phyloP scores from a whole-genome alignment of 2,888 invertebrate species.

The Dynastes tityus region DNA sequence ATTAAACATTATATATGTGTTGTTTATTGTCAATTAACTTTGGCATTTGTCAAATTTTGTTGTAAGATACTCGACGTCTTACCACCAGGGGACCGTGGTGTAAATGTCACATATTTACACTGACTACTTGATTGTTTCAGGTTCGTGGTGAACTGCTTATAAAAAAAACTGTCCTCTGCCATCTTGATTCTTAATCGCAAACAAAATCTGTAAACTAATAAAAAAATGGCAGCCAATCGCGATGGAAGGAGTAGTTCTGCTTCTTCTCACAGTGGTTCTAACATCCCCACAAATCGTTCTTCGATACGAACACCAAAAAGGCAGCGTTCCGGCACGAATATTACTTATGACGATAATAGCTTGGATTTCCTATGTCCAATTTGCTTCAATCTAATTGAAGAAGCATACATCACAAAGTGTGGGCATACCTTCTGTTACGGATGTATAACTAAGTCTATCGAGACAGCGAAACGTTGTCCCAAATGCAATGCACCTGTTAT shows the following conservation, averaged over 20 bases:
- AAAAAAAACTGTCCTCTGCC: conserved; percentile 31
- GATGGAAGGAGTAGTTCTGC: conserved; percentile 71
- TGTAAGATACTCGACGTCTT: background rate
- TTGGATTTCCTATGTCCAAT: conserved; percentile 63
- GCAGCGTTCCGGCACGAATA: conserved; percentile 71
- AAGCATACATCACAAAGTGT: conserved; percentile 92
- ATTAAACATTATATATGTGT: too few relatives aligned
- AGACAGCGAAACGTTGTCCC: conserved; percentile 82
- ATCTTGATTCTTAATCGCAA: background rate
- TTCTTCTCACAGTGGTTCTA: conserved; percentile 69
- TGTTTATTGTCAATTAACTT: background rate
- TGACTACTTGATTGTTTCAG: conserved; percentile 72
- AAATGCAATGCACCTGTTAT: conserved; percentile 85
- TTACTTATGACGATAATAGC: conserved; percentile 73
- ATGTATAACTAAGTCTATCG: conserved; percentile 82
- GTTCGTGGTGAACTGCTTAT: conserved; percentile 66
- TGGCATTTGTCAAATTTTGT: background rate
- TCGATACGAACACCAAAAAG: conserved; percentile 72
- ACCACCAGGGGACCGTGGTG: conserved; percentile 46
- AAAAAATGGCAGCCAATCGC: conserved; percentile 66
- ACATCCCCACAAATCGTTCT: conserved; percentile 67
- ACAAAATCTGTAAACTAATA: background rate
- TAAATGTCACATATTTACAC: conserved; percentile 18
- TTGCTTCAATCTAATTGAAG: conserved; percentile 91
- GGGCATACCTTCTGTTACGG: conserved; percentile 93